Evolutionary conservation across 1,140 invertebrate species (phyloP).

Genomic region (Prorops nasuta): DNA sequence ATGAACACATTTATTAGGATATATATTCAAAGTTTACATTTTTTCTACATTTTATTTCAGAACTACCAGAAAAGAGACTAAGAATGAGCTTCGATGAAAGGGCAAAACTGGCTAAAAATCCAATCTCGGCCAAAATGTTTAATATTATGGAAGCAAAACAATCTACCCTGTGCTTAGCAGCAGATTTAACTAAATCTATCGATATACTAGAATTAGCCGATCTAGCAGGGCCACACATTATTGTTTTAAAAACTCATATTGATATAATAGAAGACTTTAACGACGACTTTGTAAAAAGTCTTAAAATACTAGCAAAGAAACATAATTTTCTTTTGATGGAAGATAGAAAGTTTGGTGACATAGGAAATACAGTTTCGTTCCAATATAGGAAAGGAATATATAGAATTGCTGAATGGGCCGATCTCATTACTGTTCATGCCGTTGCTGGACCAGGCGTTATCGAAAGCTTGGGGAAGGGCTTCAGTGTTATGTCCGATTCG

Average conservation of each 20-base stretch:
- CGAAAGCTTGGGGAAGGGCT: conserved; percentile 66
- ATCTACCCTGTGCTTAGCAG: conserved; percentile 85
- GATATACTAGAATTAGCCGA: conserved; percentile 76
- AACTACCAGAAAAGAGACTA: conserved; percentile 52
- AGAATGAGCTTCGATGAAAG: conserved; percentile 61
- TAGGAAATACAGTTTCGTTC: conserved; percentile 85
- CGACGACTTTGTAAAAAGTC: conserved; percentile 61
- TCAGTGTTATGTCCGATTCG: conserved; percentile 31
- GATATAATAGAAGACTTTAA: conserved; percentile 86
- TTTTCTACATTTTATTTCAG: too few species aligned
- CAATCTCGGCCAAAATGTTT: conserved; percentile 69
- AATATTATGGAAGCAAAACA: conserved; percentile 80
- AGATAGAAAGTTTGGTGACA: conserved; percentile 96
- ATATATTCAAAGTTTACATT: too few species aligned
- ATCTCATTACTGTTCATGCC: conserved; percentile 86
- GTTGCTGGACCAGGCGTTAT: conserved; percentile 80
- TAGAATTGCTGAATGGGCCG: conserved; percentile 82
- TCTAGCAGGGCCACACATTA: conserved; percentile 79
- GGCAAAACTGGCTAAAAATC: conserved; percentile 60
- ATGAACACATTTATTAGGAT: too few species aligned
- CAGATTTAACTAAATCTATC: conserved; percentile 70
- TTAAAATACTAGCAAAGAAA: conserved; percentile 69
- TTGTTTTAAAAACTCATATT: conserved; percentile 86
- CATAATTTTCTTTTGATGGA: conserved; percentile 93
- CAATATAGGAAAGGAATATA: conserved; percentile 80